Percentiles rank a stretch among this genome's conserved stretches.
Conservation (phyloP, 1,140 invertebrate genomes). For the Halictus rubicundus region DNA sequence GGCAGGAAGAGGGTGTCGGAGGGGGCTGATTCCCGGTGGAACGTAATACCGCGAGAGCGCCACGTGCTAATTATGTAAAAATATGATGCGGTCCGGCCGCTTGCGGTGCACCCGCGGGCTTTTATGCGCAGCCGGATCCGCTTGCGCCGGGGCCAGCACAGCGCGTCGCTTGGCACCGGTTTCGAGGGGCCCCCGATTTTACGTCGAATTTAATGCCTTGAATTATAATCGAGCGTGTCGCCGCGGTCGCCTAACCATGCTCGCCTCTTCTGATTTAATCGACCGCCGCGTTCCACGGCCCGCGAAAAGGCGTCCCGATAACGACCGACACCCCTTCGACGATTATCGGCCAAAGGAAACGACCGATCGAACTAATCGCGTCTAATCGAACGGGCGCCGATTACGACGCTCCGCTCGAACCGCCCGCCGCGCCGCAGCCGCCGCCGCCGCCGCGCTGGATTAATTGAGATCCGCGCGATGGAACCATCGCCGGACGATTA, state of each 20-base stretch:
- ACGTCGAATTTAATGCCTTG: constrained; percentile 42
- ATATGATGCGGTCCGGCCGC: constrained; percentile 77
- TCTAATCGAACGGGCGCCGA: background rate
- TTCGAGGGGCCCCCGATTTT: constrained; percentile 34
- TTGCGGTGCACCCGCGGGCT: constrained; percentile 66
- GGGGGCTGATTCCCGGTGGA: constrained; percentile 52
- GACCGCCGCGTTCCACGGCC: constrained; percentile 14
- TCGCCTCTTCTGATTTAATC: constrained; percentile 40
- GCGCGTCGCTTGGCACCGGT: constrained; percentile 32
- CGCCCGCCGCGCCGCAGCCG: too few relatives aligned
- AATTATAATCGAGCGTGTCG: constrained; percentile 61
- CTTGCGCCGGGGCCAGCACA: background rate
- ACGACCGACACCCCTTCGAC: background rate
- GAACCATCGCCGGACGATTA: background rate
- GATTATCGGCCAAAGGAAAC: background rate
- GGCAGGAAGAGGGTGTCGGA: constrained; percentile 58
- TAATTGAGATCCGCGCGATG: constrained; percentile 4
- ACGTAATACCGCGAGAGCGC: constrained; percentile 74
- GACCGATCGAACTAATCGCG: background rate
- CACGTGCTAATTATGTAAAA: constrained; percentile 81
- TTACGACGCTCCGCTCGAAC: background rate
- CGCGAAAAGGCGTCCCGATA: background rate
- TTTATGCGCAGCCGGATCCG: constrained; percentile 56
- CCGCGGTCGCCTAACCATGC: constrained; percentile 32
- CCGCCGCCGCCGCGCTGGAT: background rate